phyloP scores from a whole-genome alignment of 2,113 vertebrate species.

The Misgurnus mizolepis region DNA sequence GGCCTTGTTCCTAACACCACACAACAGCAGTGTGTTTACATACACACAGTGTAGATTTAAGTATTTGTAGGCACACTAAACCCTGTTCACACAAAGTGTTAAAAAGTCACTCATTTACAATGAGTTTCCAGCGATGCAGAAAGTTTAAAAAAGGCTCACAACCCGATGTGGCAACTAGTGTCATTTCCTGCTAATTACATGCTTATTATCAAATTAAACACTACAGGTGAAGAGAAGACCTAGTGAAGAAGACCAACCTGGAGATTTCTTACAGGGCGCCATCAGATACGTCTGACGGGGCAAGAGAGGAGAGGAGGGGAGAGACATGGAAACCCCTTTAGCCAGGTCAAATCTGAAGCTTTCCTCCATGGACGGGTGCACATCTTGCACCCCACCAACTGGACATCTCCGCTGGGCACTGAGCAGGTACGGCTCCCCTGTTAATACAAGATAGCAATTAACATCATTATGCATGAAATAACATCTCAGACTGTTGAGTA shows the following conservation, averaged over 20 bases:
- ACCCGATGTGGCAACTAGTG: no score
- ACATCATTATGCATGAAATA: neutral
- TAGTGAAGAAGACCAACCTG: slow-evolving; percentile 77
- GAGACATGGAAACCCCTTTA: slow-evolving; percentile 94
- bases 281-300: slow-evolving; percentile 88
- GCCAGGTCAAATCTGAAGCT: slow-evolving; percentile 78
- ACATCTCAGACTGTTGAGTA: no score
- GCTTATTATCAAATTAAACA: no score
- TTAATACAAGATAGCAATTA: slow-evolving; percentile 36
- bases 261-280: slow-evolving; percentile 88
- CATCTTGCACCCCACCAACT: slow-evolving; percentile 68
- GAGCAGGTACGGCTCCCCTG: slow-evolving; percentile 80
- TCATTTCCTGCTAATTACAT: no score
- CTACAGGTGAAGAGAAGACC: no score
- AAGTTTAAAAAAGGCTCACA: neutral
- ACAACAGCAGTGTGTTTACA: slow-evolving; percentile 52
- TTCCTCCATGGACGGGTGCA: slow-evolving; percentile 71
- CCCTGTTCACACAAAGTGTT: neutral
- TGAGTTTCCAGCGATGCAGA: no score
- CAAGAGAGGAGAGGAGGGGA: slow-evolving; percentile 94
- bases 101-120: no score
- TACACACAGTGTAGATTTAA: slow-evolving; percentile 6
- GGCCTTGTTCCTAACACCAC: slow-evolving; percentile 54
- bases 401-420: slow-evolving; percentile 67
- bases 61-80: neutral